Evolutionary conservation across 2,888 invertebrate genomes (phyloP), one percentile per base, ranked within the genome.

Genomic region (Augiades crinisus): DNA sequence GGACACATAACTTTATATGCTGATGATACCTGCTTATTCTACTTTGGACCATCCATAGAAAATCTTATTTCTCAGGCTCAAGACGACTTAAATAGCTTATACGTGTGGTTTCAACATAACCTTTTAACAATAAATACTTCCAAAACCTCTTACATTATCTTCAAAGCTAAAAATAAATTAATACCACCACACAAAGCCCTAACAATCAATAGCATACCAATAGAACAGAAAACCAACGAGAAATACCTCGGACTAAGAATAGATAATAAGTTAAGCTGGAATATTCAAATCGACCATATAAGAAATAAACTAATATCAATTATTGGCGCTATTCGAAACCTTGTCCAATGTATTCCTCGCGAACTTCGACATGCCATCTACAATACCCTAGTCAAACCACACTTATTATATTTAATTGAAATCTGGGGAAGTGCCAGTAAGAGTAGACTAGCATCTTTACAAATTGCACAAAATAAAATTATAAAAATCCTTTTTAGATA

Each of bases 141-240:
- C 3, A 57, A 57, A 46, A 47, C 53, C 1, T 46, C 19, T 0
- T 57, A 54, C 19, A 38, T 54, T 0, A 47, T 51, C 8, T 54
- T 57, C 40, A 30, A 2, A 27, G 34, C 50, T 7, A 54, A 54
- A 47, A 53, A 56, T 22, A 56, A 53, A 51, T 2, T 10, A 14
- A 21, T 50, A 30, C 14, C n/a, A 5, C 5, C 37, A 12, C 12
- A 38, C 19, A 8, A 7, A 31, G 34, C 53, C 3, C 17, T 53
- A 2, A 24, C 27, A 7, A 14, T 47, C 2, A 36, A 53, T 41
- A 27, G 17, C 3, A 10, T 6, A 14, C 24, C 3, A 2, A 6
- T 46, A 36, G 17, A 34, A 16, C 22, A 34, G 24, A 34, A 22
- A 16, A 5, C 1, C 5, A 16, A 3, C 8, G 47, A 47, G 13